Base-by-base conservation (phyloP, 2,113 vertebrate species). In the Apeltes quadracus region DNA sequence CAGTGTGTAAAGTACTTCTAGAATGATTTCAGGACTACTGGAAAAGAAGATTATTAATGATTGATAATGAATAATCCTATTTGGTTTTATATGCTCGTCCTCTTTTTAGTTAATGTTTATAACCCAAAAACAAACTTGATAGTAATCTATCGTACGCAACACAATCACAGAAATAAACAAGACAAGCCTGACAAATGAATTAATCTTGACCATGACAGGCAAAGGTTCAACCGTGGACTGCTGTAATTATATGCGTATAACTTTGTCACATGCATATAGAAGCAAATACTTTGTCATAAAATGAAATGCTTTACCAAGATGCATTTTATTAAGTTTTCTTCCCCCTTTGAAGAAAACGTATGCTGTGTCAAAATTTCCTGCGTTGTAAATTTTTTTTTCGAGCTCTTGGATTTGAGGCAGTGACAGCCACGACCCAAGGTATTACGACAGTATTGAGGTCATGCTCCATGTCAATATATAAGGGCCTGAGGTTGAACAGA, bases 401-500 rank as follows among this genome's bases (percentile, higher is more conserved):
- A 27, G 51, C 15, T 53, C 41, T 77, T 74, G 77, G 79, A 87
- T 70, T 67, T 16, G 70, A 86, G 65, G 41, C 77, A 73, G 73
- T 69, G 65, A 63, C 72, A 81, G 70, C 57, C 59, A 48, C 34
- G 4, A 71, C 62, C 66, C 39, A 59, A 84, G 65, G 83, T 85
- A 80, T 79, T 68, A 68, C 75, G 82, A 87, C 76, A 85, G 76
- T 65, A 51, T 59, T 84, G 78, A 89, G 76, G 79, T 90, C 77
- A 87, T 71, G 69, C 75, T 79, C 38, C 38, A 57, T 79, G 83
- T 83, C 85, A 74, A 81, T 91, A 81, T 86, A 85, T 89, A 82
- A 79, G 79, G 73, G 84, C 61, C 72, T 87, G 83, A 88, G 77
- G 78, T 79, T 84, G 69, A 88, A 70, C 90, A 87, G 90, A 87